phyloP scores from a whole-genome alignment of 2,888 invertebrate species.

The Germaria angustata region DNA sequence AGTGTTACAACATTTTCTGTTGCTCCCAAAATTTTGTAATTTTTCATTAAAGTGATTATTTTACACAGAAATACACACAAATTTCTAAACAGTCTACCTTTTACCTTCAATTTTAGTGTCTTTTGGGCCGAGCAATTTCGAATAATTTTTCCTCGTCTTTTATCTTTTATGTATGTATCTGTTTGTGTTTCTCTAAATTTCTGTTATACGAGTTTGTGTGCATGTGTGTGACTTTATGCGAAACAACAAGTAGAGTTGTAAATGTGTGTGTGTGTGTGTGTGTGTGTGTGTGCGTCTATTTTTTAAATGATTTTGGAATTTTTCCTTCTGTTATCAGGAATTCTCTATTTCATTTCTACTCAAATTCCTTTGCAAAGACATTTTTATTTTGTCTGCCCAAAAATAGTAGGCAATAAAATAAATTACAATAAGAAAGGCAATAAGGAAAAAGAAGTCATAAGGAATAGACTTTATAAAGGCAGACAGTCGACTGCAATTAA shows the following conservation, averaged over 20 bases:
- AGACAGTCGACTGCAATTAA: conserved; percentile 34
- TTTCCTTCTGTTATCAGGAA: conserved; percentile 16
- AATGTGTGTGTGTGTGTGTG: background rate
- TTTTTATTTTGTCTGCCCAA: conserved; percentile 28
- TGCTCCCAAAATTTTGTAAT: too few relatives aligned
- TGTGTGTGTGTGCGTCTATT: background rate
- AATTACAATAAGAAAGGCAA: background rate
- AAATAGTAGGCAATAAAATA: conserved; percentile 32
- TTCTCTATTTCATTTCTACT: background rate
- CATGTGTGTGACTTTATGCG: background rate
- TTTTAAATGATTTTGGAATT: background rate
- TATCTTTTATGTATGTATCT: too few relatives aligned
- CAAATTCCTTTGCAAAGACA: conserved; percentile 6
- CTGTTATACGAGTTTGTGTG: too few relatives aligned
- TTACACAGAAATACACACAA: too few relatives aligned
- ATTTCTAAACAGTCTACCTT: too few relatives aligned
- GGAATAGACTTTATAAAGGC: conserved; percentile 1
- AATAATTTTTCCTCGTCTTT: too few relatives aligned
- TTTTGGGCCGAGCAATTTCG: too few relatives aligned
- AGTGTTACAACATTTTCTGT: too few relatives aligned
- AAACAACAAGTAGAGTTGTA: too few relatives aligned
- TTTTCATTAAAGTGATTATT: too few relatives aligned
- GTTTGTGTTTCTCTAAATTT: too few relatives aligned
- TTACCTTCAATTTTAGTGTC: too few relatives aligned
- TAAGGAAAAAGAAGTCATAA: background rate